Percentiles rank a stretch among this genome's conserved stretches.
Evolutionary conservation across 2,888 invertebrate species (phyloP).

Genomic region (Stratiomys singularior): DNA sequence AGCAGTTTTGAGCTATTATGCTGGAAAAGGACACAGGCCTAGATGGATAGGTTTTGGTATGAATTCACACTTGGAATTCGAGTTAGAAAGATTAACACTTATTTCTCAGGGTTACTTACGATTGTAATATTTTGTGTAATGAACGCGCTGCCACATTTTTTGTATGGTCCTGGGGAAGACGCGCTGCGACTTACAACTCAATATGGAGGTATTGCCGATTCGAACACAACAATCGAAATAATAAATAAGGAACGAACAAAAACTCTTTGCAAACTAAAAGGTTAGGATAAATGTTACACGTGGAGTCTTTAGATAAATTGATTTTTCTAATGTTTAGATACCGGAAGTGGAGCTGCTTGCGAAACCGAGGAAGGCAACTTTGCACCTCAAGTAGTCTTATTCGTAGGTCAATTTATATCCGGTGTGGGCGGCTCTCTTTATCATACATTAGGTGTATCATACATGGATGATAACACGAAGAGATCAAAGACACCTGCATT

Average conservation of each 20-base stretch:
- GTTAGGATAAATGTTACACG: slow-evolving; percentile 54
- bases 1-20: slow-evolving; percentile 75
- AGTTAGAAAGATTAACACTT: neutral
- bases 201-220: slow-evolving; percentile 66
- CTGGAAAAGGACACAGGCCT: slow-evolving; percentile 76
- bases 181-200: slow-evolving; percentile 72
- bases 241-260: slow-evolving; percentile 68
- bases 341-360: slow-evolving; percentile 62
- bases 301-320: neutral
- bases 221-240: slow-evolving; percentile 65
- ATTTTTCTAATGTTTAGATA: slow-evolving; percentile 22
- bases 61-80: neutral
- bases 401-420: slow-evolving; percentile 75
- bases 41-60: slow-evolving; percentile 75
- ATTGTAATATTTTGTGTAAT: slow-evolving; percentile 74
- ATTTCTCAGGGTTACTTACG: slow-evolving; percentile 65
- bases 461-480: slow-evolving; percentile 82
- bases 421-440: slow-evolving; percentile 77
- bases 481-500: slow-evolving; percentile 78
- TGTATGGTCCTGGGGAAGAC: slow-evolving; percentile 76
- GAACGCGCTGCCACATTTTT: slow-evolving; percentile 74
- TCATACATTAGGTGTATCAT: slow-evolving; percentile 76
- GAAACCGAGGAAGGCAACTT: slow-evolving; percentile 69
- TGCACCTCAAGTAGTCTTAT: slow-evolving; percentile 72
- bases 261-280: slow-evolving; percentile 67